Evolutionary conservation across 2,797 vertebrate genomes (phyloP), one percentile per base, ranked within the genome.

Genomic region (Acipenser transmontanus): DNA sequence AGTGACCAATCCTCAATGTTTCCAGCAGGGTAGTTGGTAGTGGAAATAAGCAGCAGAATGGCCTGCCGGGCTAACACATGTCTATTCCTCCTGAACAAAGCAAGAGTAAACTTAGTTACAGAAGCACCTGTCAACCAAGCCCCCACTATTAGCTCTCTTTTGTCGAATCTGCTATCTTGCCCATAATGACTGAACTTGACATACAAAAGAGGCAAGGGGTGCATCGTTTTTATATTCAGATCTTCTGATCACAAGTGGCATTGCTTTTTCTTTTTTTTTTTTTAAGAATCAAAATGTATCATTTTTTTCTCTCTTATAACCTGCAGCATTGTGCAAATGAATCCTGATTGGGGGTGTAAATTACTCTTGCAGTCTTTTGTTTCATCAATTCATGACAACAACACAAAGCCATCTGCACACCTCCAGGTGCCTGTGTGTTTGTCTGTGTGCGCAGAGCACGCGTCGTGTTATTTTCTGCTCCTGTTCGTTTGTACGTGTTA

Each of bases 301-400:
- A 34, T 9, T 54, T 54, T 54, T 54, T n/a, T 49, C n/a, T 12
- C 12, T 17, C 59, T 62, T 57, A 50, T 69, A 65, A 65, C 68
- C 59, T 48, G 50, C 49, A 50, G 59, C n/a, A 7, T 61, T 20
- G 34, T 54, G 69, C 57, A 63, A 66, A 70, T 66, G 47, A 66
- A 48, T 48, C 47, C 64, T 57, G 50, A 54, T 49, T 47, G 47
- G 64, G 64, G 49, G 64, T 10, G n/a, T 34, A n/a, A 51, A 67
- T 47, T 61, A n/a, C 49, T 34, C 34, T 34, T 34, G 34, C 34
- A 34, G 34, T 34, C 34, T 61, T 61, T 61, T 61, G 60, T 61
- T 61, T 61, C 60, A 61, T 13, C 60, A 10, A 17, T 8, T 61
- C 17, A 9, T 14, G 60, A 61, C 17, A 54, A 12, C 59, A 60